Conservation (phyloP, 2,113 vertebrate genomes). For the Microcebus ravelobensis region DNA sequence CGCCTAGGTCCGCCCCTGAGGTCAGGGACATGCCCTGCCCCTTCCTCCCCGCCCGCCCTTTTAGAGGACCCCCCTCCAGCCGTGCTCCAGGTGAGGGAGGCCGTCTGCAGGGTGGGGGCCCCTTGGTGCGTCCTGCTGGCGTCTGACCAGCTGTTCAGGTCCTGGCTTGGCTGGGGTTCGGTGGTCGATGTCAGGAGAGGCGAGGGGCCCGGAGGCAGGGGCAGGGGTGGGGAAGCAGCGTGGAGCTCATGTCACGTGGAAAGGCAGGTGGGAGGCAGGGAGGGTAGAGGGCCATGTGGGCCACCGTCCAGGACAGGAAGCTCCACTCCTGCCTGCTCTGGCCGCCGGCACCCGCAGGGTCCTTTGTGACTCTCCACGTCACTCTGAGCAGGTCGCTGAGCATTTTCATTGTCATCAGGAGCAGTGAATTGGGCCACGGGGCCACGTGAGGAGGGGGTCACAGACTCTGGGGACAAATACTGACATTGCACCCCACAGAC, state of each 20-base stretch:
- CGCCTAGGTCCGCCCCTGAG: neutral
- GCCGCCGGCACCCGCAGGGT: accelerated
- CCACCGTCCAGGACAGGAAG: too few relatives aligned
- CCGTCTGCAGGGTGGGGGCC: neutral
- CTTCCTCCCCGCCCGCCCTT: neutral
- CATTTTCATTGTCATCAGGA: too few relatives aligned
- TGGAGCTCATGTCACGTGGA: accelerated
- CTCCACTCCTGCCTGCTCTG: neutral
- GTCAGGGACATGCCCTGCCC: neutral
- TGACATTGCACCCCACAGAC: neutral
- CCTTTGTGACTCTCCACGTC: neutral
- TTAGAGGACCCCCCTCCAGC: neutral
- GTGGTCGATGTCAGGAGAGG: neutral
- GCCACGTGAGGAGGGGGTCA: too few relatives aligned
- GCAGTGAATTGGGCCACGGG: accelerated
- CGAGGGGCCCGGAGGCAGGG: too few relatives aligned
- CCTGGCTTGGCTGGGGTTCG: neutral
- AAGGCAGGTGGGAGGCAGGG: neutral
- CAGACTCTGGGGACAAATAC: neutral
- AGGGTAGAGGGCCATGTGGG: neutral
- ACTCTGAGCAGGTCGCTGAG: accelerated
- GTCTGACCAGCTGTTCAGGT: neutral
- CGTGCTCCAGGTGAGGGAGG: too few relatives aligned
- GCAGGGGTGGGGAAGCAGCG: neutral
- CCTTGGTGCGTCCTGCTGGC: neutral